Evolutionary conservation across 1,140 invertebrate species (phyloP), one percentile per base, ranked within the genome.

Genomic region (Meloidogyne floridensis): DNA sequence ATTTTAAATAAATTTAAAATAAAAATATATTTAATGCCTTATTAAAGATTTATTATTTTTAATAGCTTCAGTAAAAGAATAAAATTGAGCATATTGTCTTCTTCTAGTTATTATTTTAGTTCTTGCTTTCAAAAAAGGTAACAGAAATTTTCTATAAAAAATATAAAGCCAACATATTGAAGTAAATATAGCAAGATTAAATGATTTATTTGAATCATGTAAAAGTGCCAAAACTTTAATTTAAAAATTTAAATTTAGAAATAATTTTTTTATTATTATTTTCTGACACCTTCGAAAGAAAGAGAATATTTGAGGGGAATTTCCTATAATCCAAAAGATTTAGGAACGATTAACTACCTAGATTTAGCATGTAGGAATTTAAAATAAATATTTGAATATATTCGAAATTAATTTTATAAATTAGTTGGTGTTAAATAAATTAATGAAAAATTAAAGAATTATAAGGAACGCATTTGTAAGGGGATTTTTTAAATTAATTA

Each of bases 121-220:
- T 79, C n/a, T 65, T 6, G n/a, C 5, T 65, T 65, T 51, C 20
- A 79, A 71, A 79, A 79, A 79, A 3, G 77, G 77, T 10, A 72
- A 20, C n/a, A 71, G 10, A 43, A 42, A 51, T 47, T 51, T 69
- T 79, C 72, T 54, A 71, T 79, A 71, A 42, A 79, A 65, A 43
- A 79, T 11, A 47, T 79, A 79, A 71, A 79, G 51, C 77, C 77
- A 79, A 42, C 65, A 54, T n/a, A 79, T n/a, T 72, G 43, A 13
- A 13, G 77, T 79, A n/a, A 79, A 32, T 20, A 53, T 71, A 6
- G 72, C 47, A 20, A 79, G 65, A 51, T 54, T 72, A 18, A 20
- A 43, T 42, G 77, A 69, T 53, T 71, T 65, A 69, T 71, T 20
- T 7, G 32, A 79, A 47, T 79, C 65, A 47, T 79, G 65, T 15